A percentile compares a stretch with the other conserved stretches of the same genome.
These are phyloP conservation scores for Tretioscincus oriximinensis DNA, from an alignment of 2,113 vertebrate species.

Conservation along the genomic window DNA sequence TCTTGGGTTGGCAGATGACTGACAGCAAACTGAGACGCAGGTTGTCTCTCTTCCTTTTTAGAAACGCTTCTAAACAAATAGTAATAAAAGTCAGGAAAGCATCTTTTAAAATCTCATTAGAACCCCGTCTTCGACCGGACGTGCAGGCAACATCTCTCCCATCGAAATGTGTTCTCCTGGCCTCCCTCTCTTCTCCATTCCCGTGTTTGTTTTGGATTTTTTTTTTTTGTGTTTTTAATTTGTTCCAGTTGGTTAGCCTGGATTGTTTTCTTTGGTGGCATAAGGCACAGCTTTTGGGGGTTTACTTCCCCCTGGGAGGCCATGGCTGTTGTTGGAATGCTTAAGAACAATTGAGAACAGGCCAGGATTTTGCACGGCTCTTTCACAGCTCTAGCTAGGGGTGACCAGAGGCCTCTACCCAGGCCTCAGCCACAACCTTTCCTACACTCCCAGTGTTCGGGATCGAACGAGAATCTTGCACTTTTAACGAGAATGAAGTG, in stretches of 20 bases:
- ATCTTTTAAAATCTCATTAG: slow-evolving; percentile 10
- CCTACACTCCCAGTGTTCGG: not conserved
- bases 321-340: rapidly evolving
- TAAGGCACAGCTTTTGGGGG: slow-evolving; percentile 4
- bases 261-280: not conserved
- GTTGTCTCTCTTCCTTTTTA: slow-evolving; percentile 20
- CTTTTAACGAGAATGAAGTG: too few relatives aligned
- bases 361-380: not conserved
- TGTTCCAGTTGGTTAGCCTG: not conserved
- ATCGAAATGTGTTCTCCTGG: slow-evolving; percentile 28
- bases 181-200: not conserved
- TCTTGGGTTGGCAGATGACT: slow-evolving; percentile 62
- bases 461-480: too few relatives aligned
- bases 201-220: not conserved
- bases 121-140: not conserved
- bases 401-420: rapidly evolving
- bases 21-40: slow-evolving; percentile 46
- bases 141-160: not conserved
- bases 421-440: rapidly evolving
- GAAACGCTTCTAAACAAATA: slow-evolving; percentile 4
- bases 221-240: slow-evolving; percentile 9
- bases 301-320: slow-evolving; percentile 7
- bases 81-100: not conserved
- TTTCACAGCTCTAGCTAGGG: not conserved
- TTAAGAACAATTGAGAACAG: not conserved